Conservation (phyloP, 2,113 vertebrate species). For the Copsychus sechellarum region DNA sequence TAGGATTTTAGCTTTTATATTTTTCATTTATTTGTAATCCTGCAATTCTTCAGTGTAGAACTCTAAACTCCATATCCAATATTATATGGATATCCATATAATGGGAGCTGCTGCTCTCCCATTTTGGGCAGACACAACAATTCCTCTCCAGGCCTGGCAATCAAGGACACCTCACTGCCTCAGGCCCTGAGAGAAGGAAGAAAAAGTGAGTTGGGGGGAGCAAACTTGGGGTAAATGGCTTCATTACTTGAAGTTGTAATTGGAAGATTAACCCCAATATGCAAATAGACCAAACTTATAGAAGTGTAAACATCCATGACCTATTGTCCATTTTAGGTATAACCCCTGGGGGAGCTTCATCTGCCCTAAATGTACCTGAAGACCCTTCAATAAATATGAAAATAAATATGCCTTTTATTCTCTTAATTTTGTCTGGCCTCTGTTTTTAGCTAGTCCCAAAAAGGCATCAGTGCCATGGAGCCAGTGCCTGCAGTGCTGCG, state of each 20-base stretch:
- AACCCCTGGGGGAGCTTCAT: neutral
- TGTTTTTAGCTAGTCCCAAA: too few species aligned
- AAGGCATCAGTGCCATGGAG: neutral
- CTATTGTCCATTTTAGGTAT: neutral
- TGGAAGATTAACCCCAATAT: neutral
- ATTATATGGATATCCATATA: too few species aligned
- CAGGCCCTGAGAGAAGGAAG: neutral
- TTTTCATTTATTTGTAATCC: accelerated
- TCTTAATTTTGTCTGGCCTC: neutral
- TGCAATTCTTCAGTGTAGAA: accelerated
- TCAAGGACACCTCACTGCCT: neutral
- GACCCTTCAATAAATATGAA: neutral
- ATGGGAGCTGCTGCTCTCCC: neutral
- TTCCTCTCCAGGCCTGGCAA: neutral
- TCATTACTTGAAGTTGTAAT: neutral
- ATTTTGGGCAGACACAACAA: neutral
- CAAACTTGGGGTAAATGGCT: neutral
- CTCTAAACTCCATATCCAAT: accelerated
- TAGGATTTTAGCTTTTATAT: neutral
- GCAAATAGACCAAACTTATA: neutral
- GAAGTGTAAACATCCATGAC: accelerated
- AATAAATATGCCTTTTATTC: neutral
- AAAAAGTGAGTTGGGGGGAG: neutral
- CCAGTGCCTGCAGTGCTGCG: accelerated
- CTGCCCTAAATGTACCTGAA: neutral